Percentiles rank a stretch among this genome's conserved stretches.
Conservation (phyloP, 2,113 vertebrate species). For the Nyctereutes procyonoides region DNA sequence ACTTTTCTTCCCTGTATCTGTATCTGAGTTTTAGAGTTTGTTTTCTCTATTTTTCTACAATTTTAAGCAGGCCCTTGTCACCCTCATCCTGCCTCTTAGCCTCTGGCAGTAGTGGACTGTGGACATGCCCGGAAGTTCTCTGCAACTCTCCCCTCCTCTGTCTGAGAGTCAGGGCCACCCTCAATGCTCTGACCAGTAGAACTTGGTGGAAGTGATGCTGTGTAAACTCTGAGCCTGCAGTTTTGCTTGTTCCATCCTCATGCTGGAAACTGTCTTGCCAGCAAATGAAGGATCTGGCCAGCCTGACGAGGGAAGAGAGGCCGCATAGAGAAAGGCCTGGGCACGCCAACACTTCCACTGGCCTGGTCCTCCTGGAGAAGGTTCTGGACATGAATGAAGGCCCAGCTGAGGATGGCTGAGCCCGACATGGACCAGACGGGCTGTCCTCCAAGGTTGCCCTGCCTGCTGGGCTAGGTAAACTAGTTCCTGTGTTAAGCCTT, state of each 20-base stretch:
- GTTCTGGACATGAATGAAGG: fast-evolving
- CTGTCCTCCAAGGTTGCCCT: not conserved
- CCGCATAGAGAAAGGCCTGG: fast-evolving
- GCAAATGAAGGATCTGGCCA: no score
- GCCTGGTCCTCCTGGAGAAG: no score
- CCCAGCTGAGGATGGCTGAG: no score
- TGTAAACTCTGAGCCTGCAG: not conserved
- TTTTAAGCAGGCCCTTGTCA: not conserved
- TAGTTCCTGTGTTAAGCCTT: not conserved
- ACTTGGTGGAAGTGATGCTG: not conserved
- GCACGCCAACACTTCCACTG: not conserved
- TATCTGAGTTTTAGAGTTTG: not conserved
- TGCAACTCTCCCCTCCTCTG: not conserved
- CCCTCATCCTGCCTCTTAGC: no score
- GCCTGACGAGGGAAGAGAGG: no score
- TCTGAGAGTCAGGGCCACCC: not conserved
- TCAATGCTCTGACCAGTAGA: not conserved
- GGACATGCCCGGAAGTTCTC: not conserved
- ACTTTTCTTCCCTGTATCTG: not conserved
- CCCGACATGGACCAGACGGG: no score
- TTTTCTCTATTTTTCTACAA: not conserved
- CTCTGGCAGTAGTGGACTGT: not conserved
- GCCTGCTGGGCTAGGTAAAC: not conserved
- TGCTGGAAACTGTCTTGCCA: fast-evolving
- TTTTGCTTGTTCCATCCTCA: not conserved